Percentiles rank a stretch among this genome's conserved stretches.
These are phyloP conservation scores for Lerema accius DNA, from an alignment of 1,140 invertebrate genomes.

Conservation along the genomic window DNA sequence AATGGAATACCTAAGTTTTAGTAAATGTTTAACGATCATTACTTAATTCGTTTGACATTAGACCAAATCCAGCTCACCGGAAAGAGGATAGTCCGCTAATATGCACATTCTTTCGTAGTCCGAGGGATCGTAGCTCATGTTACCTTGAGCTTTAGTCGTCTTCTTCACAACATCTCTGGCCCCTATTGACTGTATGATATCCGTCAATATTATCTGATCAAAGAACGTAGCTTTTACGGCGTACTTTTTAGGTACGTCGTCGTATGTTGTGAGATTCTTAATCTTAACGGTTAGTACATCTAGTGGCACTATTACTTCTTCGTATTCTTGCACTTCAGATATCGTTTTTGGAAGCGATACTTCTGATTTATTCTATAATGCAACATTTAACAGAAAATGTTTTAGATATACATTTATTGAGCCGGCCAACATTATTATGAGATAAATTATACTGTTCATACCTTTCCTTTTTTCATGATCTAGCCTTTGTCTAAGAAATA, in stretches of 20 bases:
- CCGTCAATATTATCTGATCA: constrained; percentile 53
- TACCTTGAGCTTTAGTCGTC: constrained; percentile 43
- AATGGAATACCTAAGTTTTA: too few species aligned
- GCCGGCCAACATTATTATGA: too few species aligned
- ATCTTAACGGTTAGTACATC: constrained; percentile 53
- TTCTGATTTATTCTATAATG: constrained; percentile 34
- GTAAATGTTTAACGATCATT: too few species aligned
- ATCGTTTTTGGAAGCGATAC: constrained; percentile 33
- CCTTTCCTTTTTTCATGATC: too few species aligned
- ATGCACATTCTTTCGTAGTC: constrained; percentile 70
- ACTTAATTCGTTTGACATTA: too few species aligned
- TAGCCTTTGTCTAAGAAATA: too few species aligned
- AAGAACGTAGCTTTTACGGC: constrained; percentile 56
- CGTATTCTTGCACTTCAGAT: constrained; percentile 39
- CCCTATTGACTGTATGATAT: constrained; percentile 48
- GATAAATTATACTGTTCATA: too few species aligned
- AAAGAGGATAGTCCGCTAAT: constrained; percentile 60
- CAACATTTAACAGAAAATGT: background rate
- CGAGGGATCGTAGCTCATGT: constrained; percentile 63
- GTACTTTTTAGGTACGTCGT: constrained; percentile 48
- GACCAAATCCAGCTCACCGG: constrained; percentile 51
- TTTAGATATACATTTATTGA: too few species aligned
- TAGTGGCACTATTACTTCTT: constrained; percentile 41
- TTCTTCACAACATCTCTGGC: constrained; percentile 34
- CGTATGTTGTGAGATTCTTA: constrained; percentile 43